These are phyloP conservation scores for Aphidius colemani DNA, from an alignment of 2,888 invertebrate species.

Conservation along the genomic window DNA sequence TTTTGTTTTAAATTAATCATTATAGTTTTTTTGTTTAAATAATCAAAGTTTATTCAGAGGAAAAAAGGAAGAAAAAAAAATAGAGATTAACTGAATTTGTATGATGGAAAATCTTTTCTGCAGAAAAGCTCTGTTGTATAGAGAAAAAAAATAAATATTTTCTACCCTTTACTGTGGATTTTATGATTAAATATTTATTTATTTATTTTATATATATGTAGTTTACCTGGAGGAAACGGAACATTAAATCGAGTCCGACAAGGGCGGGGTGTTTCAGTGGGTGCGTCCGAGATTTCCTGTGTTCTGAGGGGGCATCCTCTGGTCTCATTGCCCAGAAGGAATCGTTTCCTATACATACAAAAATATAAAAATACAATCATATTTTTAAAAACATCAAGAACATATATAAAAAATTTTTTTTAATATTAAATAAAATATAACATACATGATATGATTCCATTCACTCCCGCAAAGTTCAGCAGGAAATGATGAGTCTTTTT, in stretches of 20 bases:
- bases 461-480: too few species aligned
- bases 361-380: constrained; percentile 6
- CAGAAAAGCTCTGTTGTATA: background rate
- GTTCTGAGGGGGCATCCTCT: constrained; percentile 45
- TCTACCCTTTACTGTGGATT: too few species aligned
- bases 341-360: constrained; percentile 44
- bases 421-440: too few species aligned
- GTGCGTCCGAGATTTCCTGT: constrained; percentile 60
- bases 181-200: too few species aligned
- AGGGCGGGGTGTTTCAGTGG: constrained; percentile 58
- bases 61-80: background rate
- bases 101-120: background rate
- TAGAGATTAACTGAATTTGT: background rate
- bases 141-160: background rate
- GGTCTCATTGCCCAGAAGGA: constrained; percentile 45
- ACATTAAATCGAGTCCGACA: constrained; percentile 57
- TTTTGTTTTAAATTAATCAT: too few species aligned
- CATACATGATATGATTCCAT: too few species aligned
- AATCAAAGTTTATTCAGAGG: background rate
- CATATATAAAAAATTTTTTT: background rate
- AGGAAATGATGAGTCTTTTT: too few species aligned
- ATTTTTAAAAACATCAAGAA: background rate
- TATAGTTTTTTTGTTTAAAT: background rate
- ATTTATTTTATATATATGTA: constrained; percentile 15
- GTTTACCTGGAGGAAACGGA: constrained; percentile 57